Base-by-base conservation (phyloP, 2,113 vertebrate species). In the Menura novaehollandiae region DNA sequence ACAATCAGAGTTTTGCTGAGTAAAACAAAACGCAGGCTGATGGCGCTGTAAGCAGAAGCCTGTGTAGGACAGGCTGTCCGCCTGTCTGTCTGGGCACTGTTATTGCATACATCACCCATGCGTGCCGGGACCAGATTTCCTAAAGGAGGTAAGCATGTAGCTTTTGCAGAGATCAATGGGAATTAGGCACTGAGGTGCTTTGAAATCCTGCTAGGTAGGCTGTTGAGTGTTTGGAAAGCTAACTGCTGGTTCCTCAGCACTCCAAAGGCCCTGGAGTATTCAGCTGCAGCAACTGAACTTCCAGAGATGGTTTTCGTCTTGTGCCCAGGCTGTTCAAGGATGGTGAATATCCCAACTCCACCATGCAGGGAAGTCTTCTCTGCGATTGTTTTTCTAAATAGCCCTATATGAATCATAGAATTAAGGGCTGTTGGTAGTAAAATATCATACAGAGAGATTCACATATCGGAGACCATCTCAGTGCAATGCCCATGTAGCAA, bases 141-240 rank as follows among this genome's bases (percentile, higher is more conserved):
- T 5, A 62, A 88, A 79, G 53, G 8, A 79, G 15, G 20, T 56
- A 63, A 74, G 63, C 37, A 32, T 0, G 9, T 27, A 72, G 22
- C 20, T 94, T 94, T 60, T 64, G 28, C 0, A 3, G 51, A 90
- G 46, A 62, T 94, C 91, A 76, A 2, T 39, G 51, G 83, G 43
- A 94, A 92, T 92, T 92, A 55, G 75, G 85, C 58, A 84, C 79
- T 59, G 72, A 90, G 63, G 35, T 86, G 79, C 85, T 93, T 10
- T 86, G 79, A 93, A 88, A 88, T 46, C 22, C 26, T 64, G 22
- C 52, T 68, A 37, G 56, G 60, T 63, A 63, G 43, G 27, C 7
- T 8, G 6, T 18, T 41, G 74, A 37, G n/a, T 35, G 14, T 68
- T 93, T 73, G 58, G 66, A 79, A 58, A 76, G 30, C 33, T 59